These are phyloP conservation scores for Poecile montanus DNA, from an alignment of 2,797 vertebrate species.

Conservation along the genomic window DNA sequence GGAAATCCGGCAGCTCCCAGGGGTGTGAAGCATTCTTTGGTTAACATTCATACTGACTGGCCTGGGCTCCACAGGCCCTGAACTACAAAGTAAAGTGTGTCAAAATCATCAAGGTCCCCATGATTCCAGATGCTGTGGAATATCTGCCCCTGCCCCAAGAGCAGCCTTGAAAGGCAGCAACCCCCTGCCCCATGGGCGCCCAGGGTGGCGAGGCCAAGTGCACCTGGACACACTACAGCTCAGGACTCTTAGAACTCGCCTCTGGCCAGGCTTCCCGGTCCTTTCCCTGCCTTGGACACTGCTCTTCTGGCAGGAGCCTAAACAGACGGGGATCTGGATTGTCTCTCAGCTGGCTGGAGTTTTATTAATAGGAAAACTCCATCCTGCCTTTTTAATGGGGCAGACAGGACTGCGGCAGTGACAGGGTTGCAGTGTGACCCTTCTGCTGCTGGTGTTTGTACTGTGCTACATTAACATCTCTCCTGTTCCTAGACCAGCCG, in stretches of 20 bases:
- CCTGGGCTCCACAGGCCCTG: neutral
- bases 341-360: neutral
- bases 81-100: neutral
- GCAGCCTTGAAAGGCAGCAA: neutral
- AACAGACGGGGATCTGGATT: neutral
- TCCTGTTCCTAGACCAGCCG: neutral
- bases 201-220: fast-evolving
- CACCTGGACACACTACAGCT: fast-evolving
- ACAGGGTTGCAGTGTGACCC: fast-evolving
- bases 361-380: neutral
- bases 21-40: neutral
- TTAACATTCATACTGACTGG: fast-evolving
- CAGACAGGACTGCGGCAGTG: neutral
- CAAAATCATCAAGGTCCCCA: fast-evolving
- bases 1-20: neutral
- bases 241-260: fast-evolving
- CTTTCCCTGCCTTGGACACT: neutral
- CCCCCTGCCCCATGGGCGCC: fast-evolving
- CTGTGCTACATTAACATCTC: neutral
- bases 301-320: neutral
- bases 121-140: fast-evolving
- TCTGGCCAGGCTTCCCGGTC: fast-evolving
- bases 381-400: neutral
- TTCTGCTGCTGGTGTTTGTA: neutral
- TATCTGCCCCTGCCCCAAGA: fast-evolving